A percentile compares a stretch with the other conserved stretches of the same genome.
phyloP scores from a whole-genome alignment of 64 coral and sea anemone species.

The Montipora cactus region DNA sequence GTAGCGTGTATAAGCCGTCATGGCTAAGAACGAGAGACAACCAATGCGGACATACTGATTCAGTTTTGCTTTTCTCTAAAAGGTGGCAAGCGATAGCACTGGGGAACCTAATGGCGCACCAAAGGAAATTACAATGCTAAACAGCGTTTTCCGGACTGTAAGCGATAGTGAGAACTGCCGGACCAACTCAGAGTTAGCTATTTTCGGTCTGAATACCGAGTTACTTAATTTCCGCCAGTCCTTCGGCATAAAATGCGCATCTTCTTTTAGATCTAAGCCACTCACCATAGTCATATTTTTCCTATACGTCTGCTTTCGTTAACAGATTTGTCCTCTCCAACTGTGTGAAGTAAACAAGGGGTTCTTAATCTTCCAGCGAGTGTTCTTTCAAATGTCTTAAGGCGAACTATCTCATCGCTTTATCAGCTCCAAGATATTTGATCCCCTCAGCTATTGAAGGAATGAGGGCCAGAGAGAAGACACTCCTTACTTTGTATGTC shows the following conservation, averaged over 20 bases:
- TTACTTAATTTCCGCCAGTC: neutral
- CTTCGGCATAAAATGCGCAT: neutral
- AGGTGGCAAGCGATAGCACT: neutral
- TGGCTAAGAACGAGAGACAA: too few relatives aligned
- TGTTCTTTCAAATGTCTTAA: constrained; percentile 53
- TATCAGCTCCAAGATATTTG: constrained; percentile 35
- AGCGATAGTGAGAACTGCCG: neutral
- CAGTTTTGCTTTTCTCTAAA: too few relatives aligned
- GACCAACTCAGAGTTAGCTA: neutral
- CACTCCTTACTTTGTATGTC: neutral
- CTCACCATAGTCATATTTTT: neutral
- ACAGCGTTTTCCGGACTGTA: neutral
- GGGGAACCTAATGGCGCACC: neutral
- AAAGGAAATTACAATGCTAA: neutral
- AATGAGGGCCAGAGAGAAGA: neutral
- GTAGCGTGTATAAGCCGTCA: too few relatives aligned
- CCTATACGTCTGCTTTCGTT: neutral
- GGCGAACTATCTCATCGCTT: constrained; percentile 48
- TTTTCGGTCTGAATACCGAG: neutral
- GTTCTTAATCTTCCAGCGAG: constrained; percentile 11
- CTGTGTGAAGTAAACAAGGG: constrained; percentile 30
- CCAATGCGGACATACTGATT: too few relatives aligned
- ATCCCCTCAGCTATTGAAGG: neutral
- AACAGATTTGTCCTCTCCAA: constrained; percentile 41
- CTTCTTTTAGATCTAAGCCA: neutral